These are phyloP conservation scores for Onychostruthus taczanowskii DNA, from an alignment of 2,113 vertebrate species.

Conservation along the genomic window DNA sequence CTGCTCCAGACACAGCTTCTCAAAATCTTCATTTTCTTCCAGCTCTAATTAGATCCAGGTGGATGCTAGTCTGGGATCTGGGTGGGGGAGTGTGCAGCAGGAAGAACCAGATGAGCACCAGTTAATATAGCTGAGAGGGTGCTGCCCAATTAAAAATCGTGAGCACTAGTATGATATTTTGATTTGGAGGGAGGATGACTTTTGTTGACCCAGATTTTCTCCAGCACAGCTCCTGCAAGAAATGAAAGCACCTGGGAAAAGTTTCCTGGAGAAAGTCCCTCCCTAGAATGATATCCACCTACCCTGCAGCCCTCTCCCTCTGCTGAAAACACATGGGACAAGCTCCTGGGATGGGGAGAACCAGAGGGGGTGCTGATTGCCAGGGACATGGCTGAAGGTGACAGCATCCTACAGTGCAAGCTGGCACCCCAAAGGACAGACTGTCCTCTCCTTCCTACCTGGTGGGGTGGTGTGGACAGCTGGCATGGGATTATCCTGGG, in stretches of 20 bases:
- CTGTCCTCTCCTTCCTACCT: neutral
- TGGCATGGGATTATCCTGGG: constrained; percentile 9
- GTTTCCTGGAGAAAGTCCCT: neutral
- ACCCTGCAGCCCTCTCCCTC: neutral
- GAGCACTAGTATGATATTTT: neutral
- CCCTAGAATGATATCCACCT: neutral
- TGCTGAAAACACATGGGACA: neutral
- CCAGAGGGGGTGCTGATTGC: neutral
- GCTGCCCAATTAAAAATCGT: neutral
- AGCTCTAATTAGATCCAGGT: neutral
- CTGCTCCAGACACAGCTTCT: neutral
- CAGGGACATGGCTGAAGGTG: neutral
- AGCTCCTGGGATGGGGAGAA: neutral
- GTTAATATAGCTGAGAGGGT: neutral
- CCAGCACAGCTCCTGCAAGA: neutral
- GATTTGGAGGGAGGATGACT: neutral
- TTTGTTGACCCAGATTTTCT: neutral
- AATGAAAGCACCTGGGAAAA: neutral
- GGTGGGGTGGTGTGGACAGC: neutral
- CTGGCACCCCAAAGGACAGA: neutral
- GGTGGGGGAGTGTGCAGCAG: neutral
- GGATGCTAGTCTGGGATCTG: neutral
- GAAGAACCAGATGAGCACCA: neutral
- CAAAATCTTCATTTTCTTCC: neutral
- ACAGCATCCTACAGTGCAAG: neutral